Evolutionary conservation across 1,140 invertebrate species (phyloP), one percentile per base, ranked within the genome.

Genomic region (Bombus consobrinus): DNA sequence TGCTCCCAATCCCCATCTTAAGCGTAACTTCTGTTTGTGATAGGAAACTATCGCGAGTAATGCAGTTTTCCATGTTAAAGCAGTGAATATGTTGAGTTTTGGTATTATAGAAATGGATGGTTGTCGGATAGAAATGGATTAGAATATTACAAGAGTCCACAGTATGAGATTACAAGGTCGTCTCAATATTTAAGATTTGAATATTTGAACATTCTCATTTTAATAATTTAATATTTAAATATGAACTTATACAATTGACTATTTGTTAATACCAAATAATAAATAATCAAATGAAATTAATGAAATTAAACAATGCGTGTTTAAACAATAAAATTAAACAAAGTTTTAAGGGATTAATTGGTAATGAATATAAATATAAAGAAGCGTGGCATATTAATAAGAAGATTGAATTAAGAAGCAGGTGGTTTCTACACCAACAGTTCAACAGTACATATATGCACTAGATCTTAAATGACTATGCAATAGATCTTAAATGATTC

Each of bases 21-120:
- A 95, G 83, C 96, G 94, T 32, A 97, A 96, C 94, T 97, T 97
- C 89, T 96, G 96, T 88, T 96, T 97, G 89, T 97, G 97, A 87
- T 97, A 98, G 15, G 97, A 97, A 96, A 98, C 97, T 98, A 77
- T 75, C 32, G 43, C 62, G 66, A 78, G 71, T 47, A 71, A 72
- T 34, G 62, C 37, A 62, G 59, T 89, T 89, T 84, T 68, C 6
- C 32, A 15, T 69, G 28, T 87, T 74, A 83, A 83, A 69, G 22
- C 3, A 9, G 37, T 25, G 59, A 22, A 3, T 75, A 32, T 53
- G 22, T 64, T 4, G 18, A 66, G 22, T 47, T 53, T 22, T 41
- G 28, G 47, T 6, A 32, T 81, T 39, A 25, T 41, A 15, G 22
- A 74, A 68, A 68, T 68, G 32, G 5, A 69, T 39, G 12, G 32